Evolutionary conservation across 2,797 vertebrate genomes (phyloP), one percentile per base, ranked within the genome.

Genomic region (Triplophysa yarkandensis): DNA sequence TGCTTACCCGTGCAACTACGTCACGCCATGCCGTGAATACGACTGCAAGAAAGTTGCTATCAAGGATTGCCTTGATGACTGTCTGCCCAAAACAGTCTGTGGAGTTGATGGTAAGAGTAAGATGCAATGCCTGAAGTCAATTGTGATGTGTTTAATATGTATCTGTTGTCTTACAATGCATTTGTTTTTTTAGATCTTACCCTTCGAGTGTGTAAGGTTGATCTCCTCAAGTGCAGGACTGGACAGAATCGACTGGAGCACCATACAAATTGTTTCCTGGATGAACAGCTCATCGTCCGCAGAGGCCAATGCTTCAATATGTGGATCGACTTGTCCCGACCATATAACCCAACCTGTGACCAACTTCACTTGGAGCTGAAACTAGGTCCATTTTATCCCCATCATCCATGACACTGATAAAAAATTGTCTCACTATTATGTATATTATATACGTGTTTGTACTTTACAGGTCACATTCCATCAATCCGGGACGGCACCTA

Each of bases 251-350:
- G 92, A 6, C 81, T 11, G 1, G 84, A 89, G 48, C 95, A 96
- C 76, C 93, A 89, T 86, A 96, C 94, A 0, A 61, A 95, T 1
- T 88, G 86, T 46, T 96, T 88, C 70, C 90, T 91, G 21, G 90
- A 87, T 0, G 82, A 95, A 0, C 66, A 91, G 19, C 87, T 93
- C 13, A 91, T 96, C 4, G 50, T 96, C 44, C 93, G 95, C 19
- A 91, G 95, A 2, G 95, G 95, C 9, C 93, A 95, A 83, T 88
- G 70, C 0, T 96, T 96, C 77, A 77, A 87, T 27, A 83, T 95
- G 81, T 87, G 89, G 84, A 74, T 95, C 2, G 86, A 85, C 1
- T 85, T 95, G 64, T 91, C 90, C 11, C 88, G 89, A 66, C 83
- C 90, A 16, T 94, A 92, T 25, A 63, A 89, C 77, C 83, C 86